Evolutionary conservation across 1,140 invertebrate species (phyloP).

Genomic region (Cotesia glomerata): DNA sequence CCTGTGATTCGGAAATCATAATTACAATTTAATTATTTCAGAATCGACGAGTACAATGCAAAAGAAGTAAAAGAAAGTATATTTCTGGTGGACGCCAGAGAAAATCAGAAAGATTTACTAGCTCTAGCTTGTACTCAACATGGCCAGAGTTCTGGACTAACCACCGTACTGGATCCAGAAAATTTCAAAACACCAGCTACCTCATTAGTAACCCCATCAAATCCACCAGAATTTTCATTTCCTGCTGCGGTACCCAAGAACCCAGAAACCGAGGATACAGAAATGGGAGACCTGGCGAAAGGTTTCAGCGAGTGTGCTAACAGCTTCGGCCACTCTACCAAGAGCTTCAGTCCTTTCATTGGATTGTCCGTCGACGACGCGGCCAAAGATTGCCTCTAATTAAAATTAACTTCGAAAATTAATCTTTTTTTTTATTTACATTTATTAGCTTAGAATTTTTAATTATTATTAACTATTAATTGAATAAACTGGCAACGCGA

Average conservation of each 20-base stretch:
- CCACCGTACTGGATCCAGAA: conserved; percentile 34
- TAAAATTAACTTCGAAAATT: conserved; percentile 44
- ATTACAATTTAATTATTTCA: conserved; percentile 33
- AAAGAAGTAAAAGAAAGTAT: conserved; percentile 86
- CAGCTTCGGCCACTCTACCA: conserved; percentile 49
- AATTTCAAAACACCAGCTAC: conserved; percentile 35
- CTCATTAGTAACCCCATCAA: background rate
- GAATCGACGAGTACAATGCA: conserved; percentile 77
- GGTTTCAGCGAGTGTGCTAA: conserved; percentile 57
- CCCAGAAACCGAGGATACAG: conserved; percentile 42
- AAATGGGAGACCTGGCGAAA: conserved; percentile 56
- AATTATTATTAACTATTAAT: no score
- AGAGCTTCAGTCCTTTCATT: conserved; percentile 35
- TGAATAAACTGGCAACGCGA: no score
- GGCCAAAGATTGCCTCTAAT: conserved; percentile 58
- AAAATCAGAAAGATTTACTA: conserved; percentile 73
- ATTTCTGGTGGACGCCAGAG: conserved; percentile 79
- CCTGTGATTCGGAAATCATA: no score
- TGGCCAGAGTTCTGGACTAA: conserved; percentile 35
- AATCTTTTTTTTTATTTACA: no score
- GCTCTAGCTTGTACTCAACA: conserved; percentile 58
- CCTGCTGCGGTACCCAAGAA: conserved; percentile 30
- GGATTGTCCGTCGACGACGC: conserved; percentile 53
- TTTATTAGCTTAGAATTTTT: no score
- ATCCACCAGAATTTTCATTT: background rate